Conservation (phyloP, 2,113 vertebrate species). For the Canis aureus region DNA sequence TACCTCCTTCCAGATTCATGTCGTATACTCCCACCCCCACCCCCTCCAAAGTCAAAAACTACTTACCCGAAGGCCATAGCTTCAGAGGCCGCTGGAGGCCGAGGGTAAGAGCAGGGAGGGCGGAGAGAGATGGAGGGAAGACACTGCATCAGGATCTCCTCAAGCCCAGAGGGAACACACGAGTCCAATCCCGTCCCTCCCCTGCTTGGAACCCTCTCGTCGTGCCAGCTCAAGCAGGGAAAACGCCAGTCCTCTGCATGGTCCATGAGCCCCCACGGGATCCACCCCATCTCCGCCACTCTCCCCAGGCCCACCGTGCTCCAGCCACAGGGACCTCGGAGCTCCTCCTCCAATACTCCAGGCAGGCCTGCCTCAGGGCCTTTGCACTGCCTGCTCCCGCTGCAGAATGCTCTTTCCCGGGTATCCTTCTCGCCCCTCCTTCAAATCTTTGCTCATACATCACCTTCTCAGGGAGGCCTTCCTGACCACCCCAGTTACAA, state of each 20-base stretch:
- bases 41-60: background rate
- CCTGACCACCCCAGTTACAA: background rate
- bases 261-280: background rate
- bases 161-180: background rate
- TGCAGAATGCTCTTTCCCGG: background rate
- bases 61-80: slow-evolving; percentile 79
- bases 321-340: background rate
- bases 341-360: background rate
- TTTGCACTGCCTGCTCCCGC: background rate
- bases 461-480: background rate
- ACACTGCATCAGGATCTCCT: background rate
- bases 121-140: background rate
- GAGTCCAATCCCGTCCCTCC: background rate
- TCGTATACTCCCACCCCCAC: background rate
- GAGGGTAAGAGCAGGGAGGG: background rate
- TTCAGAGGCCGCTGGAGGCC: slow-evolving; percentile 80
- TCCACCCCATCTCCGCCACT: background rate
- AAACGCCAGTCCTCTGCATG: background rate
- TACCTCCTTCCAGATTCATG: background rate
- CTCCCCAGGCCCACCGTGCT: no score
- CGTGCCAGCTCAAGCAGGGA: background rate
- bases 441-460: background rate
- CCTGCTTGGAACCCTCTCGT: background rate
- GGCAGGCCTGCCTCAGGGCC: background rate
- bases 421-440: background rate